Evolutionary conservation across 2,888 invertebrate species (phyloP), one percentile per base, ranked within the genome.

Genomic region (Serrognathus titanus): DNA sequence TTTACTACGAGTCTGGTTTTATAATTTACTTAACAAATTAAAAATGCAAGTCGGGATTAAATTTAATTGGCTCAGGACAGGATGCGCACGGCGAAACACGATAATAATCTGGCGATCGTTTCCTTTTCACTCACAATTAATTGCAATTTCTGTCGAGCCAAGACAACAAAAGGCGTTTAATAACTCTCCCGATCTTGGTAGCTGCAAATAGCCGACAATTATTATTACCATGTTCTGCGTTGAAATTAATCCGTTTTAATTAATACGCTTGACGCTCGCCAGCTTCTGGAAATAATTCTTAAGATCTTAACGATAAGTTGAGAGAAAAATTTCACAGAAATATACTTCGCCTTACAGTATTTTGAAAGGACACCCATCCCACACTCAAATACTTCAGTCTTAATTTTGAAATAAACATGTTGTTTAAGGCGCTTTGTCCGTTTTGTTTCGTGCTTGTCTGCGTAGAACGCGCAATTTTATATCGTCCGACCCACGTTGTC

Each of bases 91-190:
- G 39, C 35, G 35, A 16, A 47, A 31, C 41, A 16, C 41, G 51
- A 43, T 52, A 52, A 45, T 20, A 35, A 52, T 52, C 45, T 9
- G 47, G n/a, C 24, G 53, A 31, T 31, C 12, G 46, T 53, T 53
- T 47, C 48, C 53, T 53, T 53, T 48, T 53, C 48, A 43, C 43
- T 43, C 43, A 31, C 48, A 53, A 53, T 53, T 53, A 53, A 53
- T 48, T 53, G 37, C 48, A 48, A 37, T 36, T 31, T 31, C 24
- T 31, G 24, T 31, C 24, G 24, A 35, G 38, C 20, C 12, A 37
- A 48, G 37, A 48, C 36, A 48, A 48, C 37, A 48, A 37, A 48
- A 24, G 37, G 12, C 38, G 35, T 48, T 48, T 36, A 37, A 48
- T 48, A 48, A 37, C 37, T 48, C 20, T 31, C 24, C 24, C 4